phyloP scores from a whole-genome alignment of 2,797 vertebrate genomes.

The Agapornis canus region DNA sequence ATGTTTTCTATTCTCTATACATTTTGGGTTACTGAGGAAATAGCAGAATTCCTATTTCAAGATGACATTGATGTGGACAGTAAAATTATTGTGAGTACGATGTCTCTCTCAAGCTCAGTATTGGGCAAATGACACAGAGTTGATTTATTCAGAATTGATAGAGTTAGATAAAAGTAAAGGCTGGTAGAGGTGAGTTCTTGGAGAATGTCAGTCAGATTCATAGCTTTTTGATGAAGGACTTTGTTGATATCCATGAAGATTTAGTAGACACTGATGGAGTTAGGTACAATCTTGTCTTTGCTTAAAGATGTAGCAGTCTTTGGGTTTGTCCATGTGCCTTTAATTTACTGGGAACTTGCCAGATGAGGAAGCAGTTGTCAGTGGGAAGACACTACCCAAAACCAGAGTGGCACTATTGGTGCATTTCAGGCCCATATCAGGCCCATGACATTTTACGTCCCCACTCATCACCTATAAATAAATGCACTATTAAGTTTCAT shows the following conservation, averaged over 20 bases:
- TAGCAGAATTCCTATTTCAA: background rate
- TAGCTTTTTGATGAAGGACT: background rate
- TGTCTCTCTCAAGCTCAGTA: background rate
- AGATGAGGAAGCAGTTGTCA: background rate
- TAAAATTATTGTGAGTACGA: background rate
- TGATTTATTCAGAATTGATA: background rate
- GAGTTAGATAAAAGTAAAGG: background rate
- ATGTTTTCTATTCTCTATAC: background rate
- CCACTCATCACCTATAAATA: background rate
- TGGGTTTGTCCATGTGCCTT: background rate
- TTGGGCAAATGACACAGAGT: background rate
- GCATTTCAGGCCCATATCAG: background rate
- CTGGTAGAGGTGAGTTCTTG: background rate
- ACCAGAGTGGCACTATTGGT: fast-evolving
- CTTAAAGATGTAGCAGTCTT: background rate
- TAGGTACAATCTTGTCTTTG: background rate
- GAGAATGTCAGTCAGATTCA: background rate
- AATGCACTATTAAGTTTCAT: background rate
- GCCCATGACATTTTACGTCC: background rate
- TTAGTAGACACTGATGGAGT: background rate
- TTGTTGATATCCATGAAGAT: background rate
- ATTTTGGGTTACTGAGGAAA: background rate
- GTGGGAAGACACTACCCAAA: background rate
- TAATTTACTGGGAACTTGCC: background rate
- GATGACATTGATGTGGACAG: background rate